phyloP scores from a whole-genome alignment of 2,797 vertebrate genomes.

The Tadarida brasiliensis region DNA sequence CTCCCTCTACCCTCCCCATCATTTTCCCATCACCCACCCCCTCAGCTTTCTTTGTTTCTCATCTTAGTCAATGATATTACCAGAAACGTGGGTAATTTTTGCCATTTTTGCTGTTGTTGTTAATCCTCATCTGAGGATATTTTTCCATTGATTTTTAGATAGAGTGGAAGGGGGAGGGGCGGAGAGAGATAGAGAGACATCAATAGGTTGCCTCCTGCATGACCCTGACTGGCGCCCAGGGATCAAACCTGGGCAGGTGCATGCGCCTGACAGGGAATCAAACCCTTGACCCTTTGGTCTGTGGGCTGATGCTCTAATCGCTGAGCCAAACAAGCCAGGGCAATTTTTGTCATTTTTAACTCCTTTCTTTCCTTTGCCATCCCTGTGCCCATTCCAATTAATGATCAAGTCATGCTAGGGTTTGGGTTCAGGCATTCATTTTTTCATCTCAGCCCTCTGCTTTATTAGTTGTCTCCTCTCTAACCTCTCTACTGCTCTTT shows the following conservation, averaged over 20 bases:
- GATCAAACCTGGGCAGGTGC: no score
- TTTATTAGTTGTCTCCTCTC: not conserved
- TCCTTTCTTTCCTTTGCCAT: not conserved
- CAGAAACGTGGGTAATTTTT: slow-evolving; percentile 1
- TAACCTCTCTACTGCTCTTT: not conserved
- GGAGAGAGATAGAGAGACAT: no score
- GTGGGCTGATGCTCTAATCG: no score
- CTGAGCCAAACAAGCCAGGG: no score
- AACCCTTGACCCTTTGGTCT: no score
- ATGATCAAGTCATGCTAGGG: not conserved
- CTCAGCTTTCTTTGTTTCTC: not conserved
- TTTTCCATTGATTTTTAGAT: no score
- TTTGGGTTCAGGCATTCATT: not conserved
- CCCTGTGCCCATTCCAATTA: not conserved
- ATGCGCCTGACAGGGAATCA: no score
- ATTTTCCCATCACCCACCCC: not conserved
- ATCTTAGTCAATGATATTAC: not conserved
- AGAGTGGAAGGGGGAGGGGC: no score
- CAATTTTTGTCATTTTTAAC: slow-evolving; percentile 28
- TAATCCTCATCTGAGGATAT: no score
- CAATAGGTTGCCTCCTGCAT: no score
- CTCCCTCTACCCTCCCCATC: not conserved
- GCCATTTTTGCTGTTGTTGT: not conserved
- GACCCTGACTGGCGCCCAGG: no score
- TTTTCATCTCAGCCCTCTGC: not conserved